Evolutionary conservation across 2,888 invertebrate species (phyloP), one percentile per base, ranked within the genome.

Genomic region (Mimumesa dahlbomi): DNA sequence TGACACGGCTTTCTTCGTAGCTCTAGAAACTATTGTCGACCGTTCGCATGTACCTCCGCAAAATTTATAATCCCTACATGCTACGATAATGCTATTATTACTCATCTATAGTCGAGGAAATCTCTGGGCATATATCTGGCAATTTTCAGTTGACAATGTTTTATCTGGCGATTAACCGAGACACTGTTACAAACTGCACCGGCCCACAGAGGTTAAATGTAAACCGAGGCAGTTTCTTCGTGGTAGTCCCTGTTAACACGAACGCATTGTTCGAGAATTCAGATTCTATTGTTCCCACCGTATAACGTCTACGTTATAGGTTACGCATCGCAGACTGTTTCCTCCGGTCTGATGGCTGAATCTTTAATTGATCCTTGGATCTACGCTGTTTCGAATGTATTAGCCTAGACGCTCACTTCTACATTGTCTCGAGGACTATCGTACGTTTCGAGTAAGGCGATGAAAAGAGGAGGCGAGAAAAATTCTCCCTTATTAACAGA

Each of bases 1-100:
- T 82, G 79, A 74, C 81, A 75, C 69, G 58, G 49, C 61, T 73
- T 74, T 75, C 58, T 49, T 71, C 18, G 40, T 56, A n/a, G 22
- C 22, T 16, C 49, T 46, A 40, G 52, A 40, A 68, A 72, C 59
- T 59, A 77, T 73, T 59, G 52, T 57, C 69, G 59, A 48, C 62
- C 40, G n/a, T 36, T 62, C n/a, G n/a, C n/a, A n/a, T n/a, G n/a
- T n/a, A n/a, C n/a, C n/a, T n/a, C n/a, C n/a, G n/a, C n/a, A n/a
- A n/a, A n/a, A n/a, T n/a, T n/a, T n/a, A n/a, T n/a, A n/a, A n/a
- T n/a, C n/a, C n/a, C n/a, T n/a, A n/a, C n/a, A n/a, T n/a, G n/a
- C n/a, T n/a, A n/a, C n/a, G n/a, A n/a, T n/a, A n/a, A n/a, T n/a
- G n/a, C n/a, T n/a, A n/a, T n/a, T n/a, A n/a, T n/a, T n/a, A n/a